Evolutionary conservation across 37 sponge, comb jelly and placozoan species (phyloP).

Genomic region (Axinella damicornis): DNA sequence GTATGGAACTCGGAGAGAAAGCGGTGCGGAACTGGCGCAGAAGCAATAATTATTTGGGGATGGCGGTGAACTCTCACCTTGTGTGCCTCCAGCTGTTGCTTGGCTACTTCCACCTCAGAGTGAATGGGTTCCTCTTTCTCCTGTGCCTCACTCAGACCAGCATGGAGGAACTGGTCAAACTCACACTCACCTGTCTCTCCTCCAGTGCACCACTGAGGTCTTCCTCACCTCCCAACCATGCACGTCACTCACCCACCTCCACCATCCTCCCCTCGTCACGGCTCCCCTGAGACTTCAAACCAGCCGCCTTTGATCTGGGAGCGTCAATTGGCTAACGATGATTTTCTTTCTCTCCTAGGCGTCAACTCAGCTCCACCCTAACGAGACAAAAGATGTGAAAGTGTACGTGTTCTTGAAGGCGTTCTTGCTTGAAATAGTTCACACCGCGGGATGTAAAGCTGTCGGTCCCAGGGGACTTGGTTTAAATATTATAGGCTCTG

Average conservation of each 20-base stretch:
- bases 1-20: too few species aligned
- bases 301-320: slow-evolving; percentile 38
- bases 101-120: slow-evolving; percentile 71
- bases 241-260: slow-evolving; percentile 39
- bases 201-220: slow-evolving; percentile 39
- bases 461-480: too few species aligned
- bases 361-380: too few species aligned
- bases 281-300: slow-evolving; percentile 69
- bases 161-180: slow-evolving; percentile 17
- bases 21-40: too few species aligned
- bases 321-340: slow-evolving; percentile 50
- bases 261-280: slow-evolving; percentile 62
- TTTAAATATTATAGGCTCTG: too few species aligned
- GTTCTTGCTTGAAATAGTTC: too few species aligned
- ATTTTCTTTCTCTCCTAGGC: too few species aligned
- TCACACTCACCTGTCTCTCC: slow-evolving; percentile 50
- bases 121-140: slow-evolving; percentile 56
- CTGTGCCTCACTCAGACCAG: slow-evolving; percentile 27
- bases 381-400: too few species aligned
- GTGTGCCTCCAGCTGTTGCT: slow-evolving; percentile 77
- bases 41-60: too few species aligned
- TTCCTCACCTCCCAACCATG: slow-evolving; percentile 44
- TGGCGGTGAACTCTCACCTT: slow-evolving; percentile 34
- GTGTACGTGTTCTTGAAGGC: too few species aligned
- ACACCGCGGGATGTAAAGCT: too few species aligned